Base-by-base conservation (phyloP, 30 jellyfish, hydroid and myxozoan genomes). In the Mastigias papua region DNA sequence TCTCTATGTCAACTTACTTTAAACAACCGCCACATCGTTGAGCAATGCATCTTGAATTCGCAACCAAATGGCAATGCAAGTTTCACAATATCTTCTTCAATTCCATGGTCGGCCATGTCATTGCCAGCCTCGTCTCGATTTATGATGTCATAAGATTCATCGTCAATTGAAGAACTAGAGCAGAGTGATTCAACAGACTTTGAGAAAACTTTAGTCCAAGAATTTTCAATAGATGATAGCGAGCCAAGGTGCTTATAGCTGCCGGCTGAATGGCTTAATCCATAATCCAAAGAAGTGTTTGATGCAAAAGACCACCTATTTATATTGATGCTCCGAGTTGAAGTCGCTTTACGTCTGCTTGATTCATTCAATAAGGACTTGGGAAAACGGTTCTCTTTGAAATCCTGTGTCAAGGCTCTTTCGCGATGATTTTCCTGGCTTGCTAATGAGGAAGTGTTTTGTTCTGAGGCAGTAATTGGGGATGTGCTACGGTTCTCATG, bases 21-120 rank as follows among this genome's bases (percentile, higher is more conserved):
- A 63, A 86, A 82, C 34, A 92, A 76, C 28, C 98, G 76, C 91
- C 98, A 78, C 84, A 86, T 74, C 31, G 86, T 60, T 57, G 51
- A 42, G 78, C 98, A 92, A 80, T 87, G 81, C 88, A 92, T 16
- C 26, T 60, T 23, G 72, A 92, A 92, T 17, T 69, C 51, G 17
- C 69, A 34, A 1, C 95, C 95, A 62, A 86, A 69, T 27, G 98
- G 97, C 34, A 92, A 33, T 5, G 97, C 98, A n/a, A 71, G 88
- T 61, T 84, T 84, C 21, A 84, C 50, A 48, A 84, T 86, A 62
- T 84, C 88, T 57, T 84, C 93, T 49, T 84, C 93, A 63, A 69
- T 73, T 15, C 76, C 93, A 15, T 72, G 93, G 26, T 48, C 46
- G 17, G 31, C 68, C 28, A 21, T 58, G 37, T 9, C 34, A 26